These are phyloP conservation scores for Baryphthengus martii DNA, from an alignment of 2,113 vertebrate genomes.

Conservation along the genomic window DNA sequence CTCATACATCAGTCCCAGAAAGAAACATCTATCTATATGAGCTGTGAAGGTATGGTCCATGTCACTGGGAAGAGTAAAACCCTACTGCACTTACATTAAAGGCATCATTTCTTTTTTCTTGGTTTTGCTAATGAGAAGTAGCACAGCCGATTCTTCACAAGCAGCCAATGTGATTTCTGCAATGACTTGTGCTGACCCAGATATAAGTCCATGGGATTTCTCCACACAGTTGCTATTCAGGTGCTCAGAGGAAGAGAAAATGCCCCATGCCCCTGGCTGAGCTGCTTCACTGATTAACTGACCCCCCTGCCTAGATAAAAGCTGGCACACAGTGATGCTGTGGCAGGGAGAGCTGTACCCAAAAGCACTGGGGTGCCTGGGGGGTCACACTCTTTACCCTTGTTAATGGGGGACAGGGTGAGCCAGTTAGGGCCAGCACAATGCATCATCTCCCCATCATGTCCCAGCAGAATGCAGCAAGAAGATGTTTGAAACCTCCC, in stretches of 20 bases:
- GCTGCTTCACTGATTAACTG: not conserved
- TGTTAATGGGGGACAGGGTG: not conserved
- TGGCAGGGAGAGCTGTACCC: not conserved
- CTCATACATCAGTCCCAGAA: not conserved
- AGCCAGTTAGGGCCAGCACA: not conserved
- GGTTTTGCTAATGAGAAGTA: not conserved
- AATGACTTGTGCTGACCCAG: not conserved
- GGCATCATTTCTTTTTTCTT: not conserved
- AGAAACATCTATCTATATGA: not conserved
- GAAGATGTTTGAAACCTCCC: not conserved
- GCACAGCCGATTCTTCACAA: not conserved
- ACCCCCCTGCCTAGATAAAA: not conserved
- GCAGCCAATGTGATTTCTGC: not conserved
- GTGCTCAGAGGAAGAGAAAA: not conserved
- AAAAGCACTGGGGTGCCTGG: not conserved
- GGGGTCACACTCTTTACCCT: not conserved
- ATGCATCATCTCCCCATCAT: not conserved
- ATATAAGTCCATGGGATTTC: not conserved
- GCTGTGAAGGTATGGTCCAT: not conserved
- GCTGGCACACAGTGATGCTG: too few species aligned
- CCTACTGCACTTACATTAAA: not conserved
- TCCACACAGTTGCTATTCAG: not conserved
- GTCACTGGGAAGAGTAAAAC: not conserved
- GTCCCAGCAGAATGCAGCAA: not conserved
- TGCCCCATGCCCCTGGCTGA: not conserved